Evolutionary conservation across 23 tunicate genomes (phyloP).

Genomic region (Ascidia mentula): DNA sequence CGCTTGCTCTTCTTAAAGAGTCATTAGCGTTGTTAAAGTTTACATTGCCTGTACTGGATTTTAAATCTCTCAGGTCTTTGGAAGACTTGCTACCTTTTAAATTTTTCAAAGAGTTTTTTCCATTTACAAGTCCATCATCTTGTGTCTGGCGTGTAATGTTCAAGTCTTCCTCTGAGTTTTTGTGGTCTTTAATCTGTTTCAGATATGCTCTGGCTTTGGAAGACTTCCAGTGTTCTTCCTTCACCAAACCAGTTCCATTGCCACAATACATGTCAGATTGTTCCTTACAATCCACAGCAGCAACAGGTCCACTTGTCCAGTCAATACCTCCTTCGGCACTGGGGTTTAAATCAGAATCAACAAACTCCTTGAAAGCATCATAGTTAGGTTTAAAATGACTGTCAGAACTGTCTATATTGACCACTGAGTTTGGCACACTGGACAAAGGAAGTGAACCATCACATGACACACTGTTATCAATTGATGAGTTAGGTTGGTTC

Average conservation of each 20-base stretch:
- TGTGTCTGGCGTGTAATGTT: not conserved
- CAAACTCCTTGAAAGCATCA: not conserved
- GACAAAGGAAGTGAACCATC: not conserved
- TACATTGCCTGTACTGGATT: not conserved
- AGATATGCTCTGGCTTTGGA: slow-evolving; percentile 78
- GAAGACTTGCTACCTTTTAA: not conserved
- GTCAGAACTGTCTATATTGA: too few species aligned
- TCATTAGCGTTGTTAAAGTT: slow-evolving; percentile 1
- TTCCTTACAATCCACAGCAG: not conserved
- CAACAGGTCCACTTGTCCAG: too few species aligned
- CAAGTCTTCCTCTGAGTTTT: not conserved
- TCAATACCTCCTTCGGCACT: too few species aligned
- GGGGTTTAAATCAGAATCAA: not conserved
- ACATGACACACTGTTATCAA: not conserved
- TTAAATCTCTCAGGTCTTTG: not conserved
- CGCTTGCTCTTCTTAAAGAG: not conserved
- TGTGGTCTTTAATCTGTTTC: slow-evolving; percentile 34
- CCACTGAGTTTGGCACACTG: not conserved
- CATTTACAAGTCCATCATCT: not conserved
- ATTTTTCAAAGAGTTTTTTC: not conserved
- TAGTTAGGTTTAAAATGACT: not conserved
- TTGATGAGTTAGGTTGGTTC: not conserved
- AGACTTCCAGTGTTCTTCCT: slow-evolving; percentile 46
- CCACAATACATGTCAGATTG: not conserved
- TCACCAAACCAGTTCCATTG: not conserved